phyloP scores from a whole-genome alignment of 2,888 invertebrate species.

The Emmelina monodactyla region DNA sequence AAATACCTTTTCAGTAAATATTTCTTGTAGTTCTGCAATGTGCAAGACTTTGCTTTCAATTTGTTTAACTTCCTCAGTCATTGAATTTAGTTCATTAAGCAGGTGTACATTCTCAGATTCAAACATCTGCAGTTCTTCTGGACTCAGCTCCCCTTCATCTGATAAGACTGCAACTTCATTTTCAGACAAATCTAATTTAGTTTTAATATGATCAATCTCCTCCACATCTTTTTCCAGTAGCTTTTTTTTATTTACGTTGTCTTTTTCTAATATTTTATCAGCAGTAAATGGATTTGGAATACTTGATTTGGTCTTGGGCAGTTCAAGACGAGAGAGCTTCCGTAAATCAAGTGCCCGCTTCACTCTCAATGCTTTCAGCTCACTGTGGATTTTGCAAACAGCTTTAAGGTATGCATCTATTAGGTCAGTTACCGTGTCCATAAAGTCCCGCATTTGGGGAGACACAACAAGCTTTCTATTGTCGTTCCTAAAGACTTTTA shows the following conservation, averaged over 20 bases:
- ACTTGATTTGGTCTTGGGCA: constrained; percentile 29
- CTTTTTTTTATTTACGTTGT: constrained; percentile 22
- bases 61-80: constrained; percentile 90
- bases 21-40: constrained; percentile 93
- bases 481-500: constrained; percentile 79
- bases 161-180: constrained; percentile 53
- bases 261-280: constrained; percentile 27
- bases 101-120: constrained; percentile 90
- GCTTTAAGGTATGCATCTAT: constrained; percentile 83
- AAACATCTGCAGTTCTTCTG: constrained; percentile 92
- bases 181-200: constrained; percentile 41
- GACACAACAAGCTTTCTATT: constrained; percentile 55
- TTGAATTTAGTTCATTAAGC: constrained; percentile 84
- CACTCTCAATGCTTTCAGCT: constrained; percentile 86
- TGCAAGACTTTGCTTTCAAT: constrained; percentile 93
- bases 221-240: constrained; percentile 19
- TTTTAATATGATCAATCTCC: constrained; percentile 30
- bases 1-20: constrained; percentile 89
- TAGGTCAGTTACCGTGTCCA: constrained; percentile 76
- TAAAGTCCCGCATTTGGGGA: constrained; percentile 78
- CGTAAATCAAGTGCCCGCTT: constrained; percentile 86
- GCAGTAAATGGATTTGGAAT: constrained; percentile 38
- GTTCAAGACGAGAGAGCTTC: constrained; percentile 77
- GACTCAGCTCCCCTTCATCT: constrained; percentile 73
- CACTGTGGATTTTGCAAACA: constrained; percentile 87